phyloP scores from a whole-genome alignment of 2,113 vertebrate genomes.

The Taxidea taxus region DNA sequence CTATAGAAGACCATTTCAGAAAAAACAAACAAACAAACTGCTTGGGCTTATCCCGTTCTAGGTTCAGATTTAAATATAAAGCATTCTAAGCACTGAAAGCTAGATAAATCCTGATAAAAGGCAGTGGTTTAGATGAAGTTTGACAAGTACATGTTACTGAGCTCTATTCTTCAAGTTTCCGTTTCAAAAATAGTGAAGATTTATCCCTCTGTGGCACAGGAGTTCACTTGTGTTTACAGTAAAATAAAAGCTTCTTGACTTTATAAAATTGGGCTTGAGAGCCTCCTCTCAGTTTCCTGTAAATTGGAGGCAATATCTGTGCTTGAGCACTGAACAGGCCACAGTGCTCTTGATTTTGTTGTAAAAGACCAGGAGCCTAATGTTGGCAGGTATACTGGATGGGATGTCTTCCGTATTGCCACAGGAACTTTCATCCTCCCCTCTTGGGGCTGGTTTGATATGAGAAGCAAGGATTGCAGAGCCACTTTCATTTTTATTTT shows the following conservation, averaged over 20 bases:
- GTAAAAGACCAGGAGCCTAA: background rate
- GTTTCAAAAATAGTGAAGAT: constrained; percentile 46
- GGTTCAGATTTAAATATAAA: constrained; percentile 49
- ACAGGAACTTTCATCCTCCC: background rate
- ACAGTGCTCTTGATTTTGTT: background rate
- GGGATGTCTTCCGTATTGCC: background rate
- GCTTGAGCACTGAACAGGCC: background rate
- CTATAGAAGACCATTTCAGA: constrained; percentile 20
- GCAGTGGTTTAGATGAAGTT: constrained; percentile 2
- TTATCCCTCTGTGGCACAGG: background rate
- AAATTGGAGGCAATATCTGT: background rate
- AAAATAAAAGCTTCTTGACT: constrained; percentile 42
- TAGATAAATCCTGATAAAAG: constrained; percentile 46
- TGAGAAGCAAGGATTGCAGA: background rate
- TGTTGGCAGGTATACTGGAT: background rate
- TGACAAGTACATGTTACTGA: constrained; percentile 10
- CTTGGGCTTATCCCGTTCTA: background rate
- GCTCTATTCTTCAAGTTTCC: constrained; percentile 45
- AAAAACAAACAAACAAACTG: background rate
- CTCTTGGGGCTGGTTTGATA: background rate
- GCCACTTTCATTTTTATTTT: background rate
- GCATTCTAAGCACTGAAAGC: background rate
- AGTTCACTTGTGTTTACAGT: background rate
- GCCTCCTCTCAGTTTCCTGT: background rate
- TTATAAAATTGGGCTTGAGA: background rate